These are phyloP conservation scores for Tetramorium parvispinum DNA, from an alignment of 1,140 invertebrate species.

Conservation along the genomic window DNA sequence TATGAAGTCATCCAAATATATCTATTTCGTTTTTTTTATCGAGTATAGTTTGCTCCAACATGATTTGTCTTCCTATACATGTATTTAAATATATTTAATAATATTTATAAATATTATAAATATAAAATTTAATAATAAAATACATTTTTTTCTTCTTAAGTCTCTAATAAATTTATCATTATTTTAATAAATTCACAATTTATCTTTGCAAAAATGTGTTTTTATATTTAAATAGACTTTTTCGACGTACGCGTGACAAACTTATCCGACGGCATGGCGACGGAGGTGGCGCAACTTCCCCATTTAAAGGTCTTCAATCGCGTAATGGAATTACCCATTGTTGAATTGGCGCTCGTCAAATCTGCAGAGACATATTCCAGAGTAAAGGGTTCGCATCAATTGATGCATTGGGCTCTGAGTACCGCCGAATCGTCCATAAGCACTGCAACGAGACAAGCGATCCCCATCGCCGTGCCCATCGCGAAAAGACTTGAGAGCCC, in stretches of 20 bases:
- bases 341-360: constrained; percentile 86
- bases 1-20: neutral
- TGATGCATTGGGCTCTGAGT: constrained; percentile 89
- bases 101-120: no score
- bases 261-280: constrained; percentile 65
- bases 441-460: constrained; percentile 87
- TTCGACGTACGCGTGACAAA: neutral
- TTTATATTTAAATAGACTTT: constrained; percentile 11
- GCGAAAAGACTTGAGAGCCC: constrained; percentile 87
- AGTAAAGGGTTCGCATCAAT: constrained; percentile 85
- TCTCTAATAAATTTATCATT: neutral
- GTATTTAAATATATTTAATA: neutral
- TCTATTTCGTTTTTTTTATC: neutral
- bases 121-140: no score
- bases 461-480: constrained; percentile 86
- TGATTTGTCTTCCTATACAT: neutral
- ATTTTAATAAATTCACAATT: neutral
- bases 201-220: neutral
- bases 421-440: constrained; percentile 89
- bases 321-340: constrained; percentile 86
- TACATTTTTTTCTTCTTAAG: neutral
- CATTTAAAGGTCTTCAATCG: constrained; percentile 87
- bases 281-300: constrained; percentile 78
- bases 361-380: constrained; percentile 86
- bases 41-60: neutral